phyloP scores from a whole-genome alignment of 2,797 vertebrate genomes.

The Sebastes taczanowskii region DNA sequence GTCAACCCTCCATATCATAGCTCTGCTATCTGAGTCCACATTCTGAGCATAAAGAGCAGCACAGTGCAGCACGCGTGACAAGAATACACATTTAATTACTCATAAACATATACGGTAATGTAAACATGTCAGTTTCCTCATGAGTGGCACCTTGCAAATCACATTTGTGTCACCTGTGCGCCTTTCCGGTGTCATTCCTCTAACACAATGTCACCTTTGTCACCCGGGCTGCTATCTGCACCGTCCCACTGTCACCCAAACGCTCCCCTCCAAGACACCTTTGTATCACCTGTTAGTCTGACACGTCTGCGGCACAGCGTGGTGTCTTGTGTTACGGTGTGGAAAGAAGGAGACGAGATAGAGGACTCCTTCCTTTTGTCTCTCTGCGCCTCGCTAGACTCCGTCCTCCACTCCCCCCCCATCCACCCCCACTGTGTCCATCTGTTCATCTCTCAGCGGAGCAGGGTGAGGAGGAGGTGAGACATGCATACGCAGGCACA shows the following conservation, averaged over 20 bases:
- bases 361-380: constrained; percentile 64
- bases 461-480: constrained; percentile 74
- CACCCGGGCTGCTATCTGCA: constrained; percentile 10
- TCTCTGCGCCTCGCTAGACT: constrained; percentile 46
- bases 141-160: constrained; percentile 19
- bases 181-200: constrained; percentile 16
- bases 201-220: constrained; percentile 52
- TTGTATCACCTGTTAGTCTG: constrained; percentile 73
- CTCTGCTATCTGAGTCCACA: not conserved
- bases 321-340: constrained; percentile 36
- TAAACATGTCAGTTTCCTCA: not conserved
- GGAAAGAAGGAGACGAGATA: constrained; percentile 32
- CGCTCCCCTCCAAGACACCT: constrained; percentile 49
- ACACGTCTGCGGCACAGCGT: constrained; percentile 59
- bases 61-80: not conserved
- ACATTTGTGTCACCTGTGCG: constrained; percentile 32
- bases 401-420: not conserved
- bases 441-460: constrained; percentile 76
- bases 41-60: not conserved
- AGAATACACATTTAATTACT: not conserved
- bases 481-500: constrained; percentile 58
- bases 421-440: constrained; percentile 68
- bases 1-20: not conserved
- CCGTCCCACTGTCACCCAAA: constrained; percentile 32
- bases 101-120: not conserved